Base-by-base conservation (phyloP, 2,888 invertebrate species). In the Chironomus riparius region DNA sequence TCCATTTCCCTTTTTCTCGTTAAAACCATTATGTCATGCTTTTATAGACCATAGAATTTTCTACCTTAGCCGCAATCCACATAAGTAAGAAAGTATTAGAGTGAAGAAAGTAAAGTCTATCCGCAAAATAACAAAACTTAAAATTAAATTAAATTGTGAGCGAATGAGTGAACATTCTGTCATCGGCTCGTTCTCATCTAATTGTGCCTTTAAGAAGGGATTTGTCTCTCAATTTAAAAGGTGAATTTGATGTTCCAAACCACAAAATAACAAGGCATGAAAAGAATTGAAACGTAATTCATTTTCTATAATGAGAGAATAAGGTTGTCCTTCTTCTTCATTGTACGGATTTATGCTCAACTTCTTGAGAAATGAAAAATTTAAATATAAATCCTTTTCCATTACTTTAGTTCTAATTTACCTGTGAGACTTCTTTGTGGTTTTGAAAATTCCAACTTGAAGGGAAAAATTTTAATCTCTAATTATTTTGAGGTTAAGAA, bases 291-390 rank as follows among this genome's bases (percentile, higher is more conserved):
- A 56, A 56, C 18, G 56, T 72, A 72, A 72, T 72, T 72, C 61
- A 72, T 72, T 72, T 72, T 72, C 28, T 62, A 13, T 62, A 72
- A 72, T 62, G 72, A 72, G 72, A 72, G 50, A 61, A 38, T 18
- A 56, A 56, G 38, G 38, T 10, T 10, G 38, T 38, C 38, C 38
- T 15, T 56, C 0, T 56, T 56, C 18, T 56, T 56, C 56, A 15
- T 10, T 38, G 38, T 2, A 38, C 10, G 38, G 38, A 38, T 38
- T 38, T 38, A 38, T 38, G 38, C 10, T 38, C 38, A 10, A 38
- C 38, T 38, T 38, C 38, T 38, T 10, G 10, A 38, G 38, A 38
- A 38, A 38, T 38, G 38, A 38, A 38, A 10, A 38, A 38, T 38
- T 38, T 38, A 38, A 38, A 38, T n/a, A n/a, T 38, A 38, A 38